Base-by-base conservation (phyloP, 2,888 invertebrate genomes). In the Lasioglossum oenotherae region DNA sequence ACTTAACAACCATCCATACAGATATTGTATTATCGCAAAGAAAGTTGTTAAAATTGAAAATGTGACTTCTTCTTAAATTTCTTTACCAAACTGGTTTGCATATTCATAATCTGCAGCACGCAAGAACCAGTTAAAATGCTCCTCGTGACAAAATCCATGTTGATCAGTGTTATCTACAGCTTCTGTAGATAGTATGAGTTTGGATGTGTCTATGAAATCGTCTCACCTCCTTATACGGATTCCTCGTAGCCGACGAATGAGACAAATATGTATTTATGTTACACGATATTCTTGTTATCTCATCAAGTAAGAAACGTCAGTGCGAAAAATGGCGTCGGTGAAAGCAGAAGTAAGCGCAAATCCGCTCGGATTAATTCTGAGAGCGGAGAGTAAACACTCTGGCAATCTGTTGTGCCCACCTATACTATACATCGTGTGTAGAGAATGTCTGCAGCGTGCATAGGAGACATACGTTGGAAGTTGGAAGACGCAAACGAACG, bases 401-500 rank as follows among this genome's bases (percentile, higher is more conserved):
- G n/a, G 41, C 8, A 60, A 77, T 74, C 19, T 57, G 23, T 57
- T 69, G 35, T 74, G 38, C 53, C 60, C 8, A 31, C 16, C 12
- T 82, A 57, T 60, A 27, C 27, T 77, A 57, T 60, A 27, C 27
- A 12, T 57, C 12, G n/a, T 27, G 57, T 57, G 35, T 23, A 53
- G 60, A 27, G 35, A 27, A 35, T 10, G 23, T 67, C n/a, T 35
- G 6, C 1, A 1, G 41, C 16, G 41, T 75, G 72, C 23, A 53
- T 44, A 72, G 49, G 69, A 77, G 73, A 57, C 76, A 16, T 38
- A 19, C 19, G n/a, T 41, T 72, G 16, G 23, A 74, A 74, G 57
- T 41, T 72, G 16, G 23, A 74, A 74, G 57, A 23, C 60, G 10
- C 57, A 38, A 35, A 23, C 23, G 27, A 46, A 41, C 16, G 57